A percentile compares a stretch with the other conserved stretches of the same genome.
Evolutionary conservation across 1,140 invertebrate genomes (phyloP).

Genomic region (Proctacanthus coquilletti): DNA sequence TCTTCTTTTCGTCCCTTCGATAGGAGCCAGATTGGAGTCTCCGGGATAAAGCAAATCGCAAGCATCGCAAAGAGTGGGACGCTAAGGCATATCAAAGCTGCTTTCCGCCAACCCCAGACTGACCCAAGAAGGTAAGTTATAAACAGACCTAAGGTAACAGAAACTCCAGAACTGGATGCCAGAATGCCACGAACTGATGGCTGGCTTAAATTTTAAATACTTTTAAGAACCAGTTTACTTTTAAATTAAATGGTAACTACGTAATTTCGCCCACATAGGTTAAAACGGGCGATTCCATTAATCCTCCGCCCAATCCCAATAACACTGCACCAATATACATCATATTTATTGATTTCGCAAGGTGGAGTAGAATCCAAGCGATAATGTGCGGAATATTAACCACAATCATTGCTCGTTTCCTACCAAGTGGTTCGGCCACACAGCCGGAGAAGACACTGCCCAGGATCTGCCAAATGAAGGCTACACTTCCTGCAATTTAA

Average conservation of each 20-base stretch:
- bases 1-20: constrained; percentile 33
- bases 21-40: constrained; percentile 48
- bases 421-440: constrained; percentile 46
- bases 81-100: constrained; percentile 40
- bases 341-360: constrained; percentile 36
- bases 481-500: constrained; percentile 43
- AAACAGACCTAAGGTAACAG: constrained; percentile 47
- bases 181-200: constrained; percentile 49
- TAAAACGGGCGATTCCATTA: constrained; percentile 38
- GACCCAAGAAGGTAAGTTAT: constrained; percentile 45
- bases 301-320: constrained; percentile 32
- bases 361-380: constrained; percentile 49
- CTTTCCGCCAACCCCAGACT: constrained; percentile 42
- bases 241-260: constrained; percentile 10
- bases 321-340: constrained; percentile 3
- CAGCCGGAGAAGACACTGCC: constrained; percentile 49
- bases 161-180: constrained; percentile 45
- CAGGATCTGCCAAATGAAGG: constrained; percentile 48
- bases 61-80: constrained; percentile 42
- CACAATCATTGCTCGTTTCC: constrained; percentile 46
- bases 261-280: constrained; percentile 39
- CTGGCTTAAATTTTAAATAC: too few species aligned
- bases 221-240: not conserved
- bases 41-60: constrained; percentile 43
- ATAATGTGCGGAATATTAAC: constrained; percentile 47